Percentiles rank a stretch among this genome's conserved stretches.
Evolutionary conservation across 1,140 invertebrate genomes (phyloP).

Genomic region (Epicauta chinensis): DNA sequence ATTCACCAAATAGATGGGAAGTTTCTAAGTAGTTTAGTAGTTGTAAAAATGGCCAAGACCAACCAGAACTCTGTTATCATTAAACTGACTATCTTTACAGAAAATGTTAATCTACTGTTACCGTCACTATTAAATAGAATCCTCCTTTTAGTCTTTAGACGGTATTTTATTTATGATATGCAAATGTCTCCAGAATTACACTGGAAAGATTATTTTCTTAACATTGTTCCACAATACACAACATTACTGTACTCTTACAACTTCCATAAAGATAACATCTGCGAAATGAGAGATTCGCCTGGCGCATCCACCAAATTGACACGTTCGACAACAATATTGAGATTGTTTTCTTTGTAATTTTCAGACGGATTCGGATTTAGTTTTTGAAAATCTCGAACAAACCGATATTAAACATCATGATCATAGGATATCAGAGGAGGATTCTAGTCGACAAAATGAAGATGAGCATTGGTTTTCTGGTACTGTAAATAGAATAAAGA

Average conservation of each 20-base stretch:
- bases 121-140: no score
- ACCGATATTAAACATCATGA: conserved; percentile 24
- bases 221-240: conserved; percentile 6
- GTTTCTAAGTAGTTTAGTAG: conserved; percentile 19
- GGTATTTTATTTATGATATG: conserved; percentile 20
- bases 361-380: conserved; percentile 38
- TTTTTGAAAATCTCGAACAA: conserved; percentile 38
- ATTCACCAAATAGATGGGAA: conserved; percentile 39
- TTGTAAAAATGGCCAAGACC: no score
- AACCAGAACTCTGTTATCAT: no score
- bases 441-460: conserved; percentile 33
- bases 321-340: no score
- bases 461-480: conserved; percentile 35
- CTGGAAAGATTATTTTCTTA: conserved; percentile 19
- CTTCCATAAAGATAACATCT: no score
- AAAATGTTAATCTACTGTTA: background rate
- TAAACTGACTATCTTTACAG: background rate
- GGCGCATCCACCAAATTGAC: no score
- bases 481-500: conserved; percentile 36
- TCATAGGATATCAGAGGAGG: conserved; percentile 26
- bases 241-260: no score
- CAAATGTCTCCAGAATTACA: conserved; percentile 14
- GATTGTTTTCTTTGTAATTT: conserved; percentile 24
- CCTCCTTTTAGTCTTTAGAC: conserved; percentile 3
- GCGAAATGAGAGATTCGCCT: no score